Base-by-base conservation (phyloP, 2,113 vertebrate genomes). In the Brachyistius frenatus region DNA sequence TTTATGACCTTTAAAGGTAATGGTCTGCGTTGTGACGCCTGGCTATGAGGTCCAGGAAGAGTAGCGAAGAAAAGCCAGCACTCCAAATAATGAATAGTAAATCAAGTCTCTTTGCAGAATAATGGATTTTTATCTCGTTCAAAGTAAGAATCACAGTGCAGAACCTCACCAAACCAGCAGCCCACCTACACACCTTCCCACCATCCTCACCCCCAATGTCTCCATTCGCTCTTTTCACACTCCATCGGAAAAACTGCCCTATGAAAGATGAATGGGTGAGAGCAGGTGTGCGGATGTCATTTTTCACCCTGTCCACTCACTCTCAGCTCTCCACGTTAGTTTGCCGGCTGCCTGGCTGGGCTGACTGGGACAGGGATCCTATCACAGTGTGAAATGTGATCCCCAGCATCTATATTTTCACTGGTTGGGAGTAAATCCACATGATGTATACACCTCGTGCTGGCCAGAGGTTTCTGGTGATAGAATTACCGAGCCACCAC, bases 201-300 rank as follows among this genome's bases (percentile, higher is more conserved):
- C 54, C 10, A 7, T 50, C 70, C 60, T 58, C 44, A 52, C 41
- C 78, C 80, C 78, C 80, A 78, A 80, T 81, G 76, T 89, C 89
- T 91, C 78, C 81, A 89, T 91, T 88, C 70, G 32, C 61, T 66
- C 65, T 83, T 75, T 86, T 88, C 69, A 85, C 81, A 80, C 62
- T 63, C 39, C 78, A 85, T 88, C 52, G 39, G 39, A 72, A 78
- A 76, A 49, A 66, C 46, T 74, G 76, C 67, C 80, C 89, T 46
- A 56, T 89, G 80, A 93, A 92, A 93, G 91, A 93, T 93, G 74
- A 89, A 93, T 93, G 76, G 82, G 49, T 37, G 46, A 63, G 69
- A 83, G 74, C 39, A 73, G 70, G 84, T 72, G 76, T 66, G 74
- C 7, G 61, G 69, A 73, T 90, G 85, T 93, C 80, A 91, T 94